phyloP scores from a whole-genome alignment of 1,140 invertebrate species.

The Eubasilissa regina region DNA sequence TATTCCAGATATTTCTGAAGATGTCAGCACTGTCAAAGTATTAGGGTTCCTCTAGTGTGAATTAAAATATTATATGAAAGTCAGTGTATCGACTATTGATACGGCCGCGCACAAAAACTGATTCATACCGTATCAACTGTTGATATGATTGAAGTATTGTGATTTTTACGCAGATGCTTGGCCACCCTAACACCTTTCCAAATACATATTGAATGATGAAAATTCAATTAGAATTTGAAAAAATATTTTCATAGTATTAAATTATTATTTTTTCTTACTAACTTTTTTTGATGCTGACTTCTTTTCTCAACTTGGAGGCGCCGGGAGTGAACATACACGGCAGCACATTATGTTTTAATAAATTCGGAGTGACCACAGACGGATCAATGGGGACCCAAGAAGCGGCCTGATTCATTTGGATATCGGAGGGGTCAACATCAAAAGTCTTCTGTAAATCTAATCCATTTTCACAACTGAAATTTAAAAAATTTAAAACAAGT shows the following conservation, averaged over 20 bases:
- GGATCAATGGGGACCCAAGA: constrained; percentile 64
- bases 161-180: too few species aligned
- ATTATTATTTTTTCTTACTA: not conserved
- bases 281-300: not conserved
- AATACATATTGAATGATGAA: too few species aligned
- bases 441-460: constrained; percentile 62
- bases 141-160: too few species aligned
- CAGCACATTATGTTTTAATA: constrained; percentile 58
- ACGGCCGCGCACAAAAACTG: too few species aligned
- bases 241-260: not conserved
- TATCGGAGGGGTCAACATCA: constrained; percentile 51
- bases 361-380: constrained; percentile 62
- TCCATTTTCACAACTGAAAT: constrained; percentile 58
- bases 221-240: too few species aligned
- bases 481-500: constrained; percentile 29
- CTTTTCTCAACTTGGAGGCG: constrained; percentile 8
- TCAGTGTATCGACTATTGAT: too few species aligned
- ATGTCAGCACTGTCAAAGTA: too few species aligned
- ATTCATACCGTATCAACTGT: too few species aligned
- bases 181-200: too few species aligned
- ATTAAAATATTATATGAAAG: too few species aligned
- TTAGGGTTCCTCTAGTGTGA: too few species aligned
- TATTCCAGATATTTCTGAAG: too few species aligned
- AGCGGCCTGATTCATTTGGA: constrained; percentile 44
- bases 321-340: constrained; percentile 64